Conservation (phyloP, 2,797 vertebrate species). For the Petrocephalus schoutedeni region DNA sequence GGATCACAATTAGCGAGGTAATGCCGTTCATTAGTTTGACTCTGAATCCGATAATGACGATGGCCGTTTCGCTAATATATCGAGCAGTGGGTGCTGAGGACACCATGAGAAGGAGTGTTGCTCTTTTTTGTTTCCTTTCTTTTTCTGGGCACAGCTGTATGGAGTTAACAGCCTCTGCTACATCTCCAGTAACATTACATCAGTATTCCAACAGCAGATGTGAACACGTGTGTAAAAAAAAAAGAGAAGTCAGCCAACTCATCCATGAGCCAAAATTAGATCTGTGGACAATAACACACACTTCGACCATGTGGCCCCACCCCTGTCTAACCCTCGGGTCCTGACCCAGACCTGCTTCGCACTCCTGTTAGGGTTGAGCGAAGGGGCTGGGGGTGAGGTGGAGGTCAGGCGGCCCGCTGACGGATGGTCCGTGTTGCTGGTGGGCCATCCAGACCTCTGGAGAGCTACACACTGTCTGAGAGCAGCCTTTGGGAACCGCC, state of each 20-base stretch:
- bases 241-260: background rate
- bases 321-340: constrained; percentile 1
- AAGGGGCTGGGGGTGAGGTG: constrained; percentile 7
- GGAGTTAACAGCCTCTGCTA: background rate
- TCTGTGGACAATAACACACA: background rate
- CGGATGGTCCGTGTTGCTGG: constrained; percentile 16
- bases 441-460: constrained; percentile 40
- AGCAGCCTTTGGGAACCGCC: constrained; percentile 37
- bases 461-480: constrained; percentile 40
- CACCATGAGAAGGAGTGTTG: background rate
- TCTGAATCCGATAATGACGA: constrained; percentile 6
- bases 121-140: background rate
- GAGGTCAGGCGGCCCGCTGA: constrained; percentile 53
- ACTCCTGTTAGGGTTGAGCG: constrained; percentile 52
- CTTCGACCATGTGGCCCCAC: background rate
- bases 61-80: constrained; percentile 13
- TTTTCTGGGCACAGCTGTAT: background rate
- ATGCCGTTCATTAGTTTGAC: constrained; percentile 17
- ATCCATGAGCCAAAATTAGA: background rate
- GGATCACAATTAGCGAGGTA: constrained; percentile 20
- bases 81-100: background rate
- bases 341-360: constrained; percentile 29
- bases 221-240: background rate
- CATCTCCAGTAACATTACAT: constrained; percentile 14
- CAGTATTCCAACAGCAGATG: constrained; percentile 11